Conservation (phyloP, 2,888 invertebrate species). For the Stenchaetothrips biformis region DNA sequence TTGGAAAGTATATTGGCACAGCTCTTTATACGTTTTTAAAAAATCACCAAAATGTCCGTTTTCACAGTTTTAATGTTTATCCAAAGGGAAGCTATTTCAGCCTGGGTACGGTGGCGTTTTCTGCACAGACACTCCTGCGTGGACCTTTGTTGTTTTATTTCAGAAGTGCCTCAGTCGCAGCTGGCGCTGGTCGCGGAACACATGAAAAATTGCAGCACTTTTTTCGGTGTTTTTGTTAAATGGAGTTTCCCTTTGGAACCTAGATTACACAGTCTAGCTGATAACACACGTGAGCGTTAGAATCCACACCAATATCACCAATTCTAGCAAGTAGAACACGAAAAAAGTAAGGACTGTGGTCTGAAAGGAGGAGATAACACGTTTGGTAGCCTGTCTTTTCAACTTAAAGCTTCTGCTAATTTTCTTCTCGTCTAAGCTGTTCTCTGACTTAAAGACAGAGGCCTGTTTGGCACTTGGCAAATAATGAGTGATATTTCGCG, state of each 20-base stretch:
- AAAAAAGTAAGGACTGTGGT: neutral
- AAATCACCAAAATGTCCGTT: no score
- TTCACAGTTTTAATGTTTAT: no score
- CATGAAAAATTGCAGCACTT: neutral
- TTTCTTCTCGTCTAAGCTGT: neutral
- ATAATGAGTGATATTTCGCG: no score
- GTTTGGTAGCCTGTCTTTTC: neutral
- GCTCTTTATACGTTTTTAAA: no score
- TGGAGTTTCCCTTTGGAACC: slow-evolving; percentile 34
- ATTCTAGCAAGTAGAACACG: neutral
- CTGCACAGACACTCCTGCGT: no score
- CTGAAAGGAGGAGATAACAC: no score
- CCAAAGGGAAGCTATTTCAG: slow-evolving; percentile 38
- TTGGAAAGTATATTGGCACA: no score
- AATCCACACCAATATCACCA: neutral
- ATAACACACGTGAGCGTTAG: neutral
- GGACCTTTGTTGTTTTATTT: no score
- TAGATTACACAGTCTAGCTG: neutral
- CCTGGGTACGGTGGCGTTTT: neutral
- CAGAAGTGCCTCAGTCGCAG: neutral
- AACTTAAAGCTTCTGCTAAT: neutral
- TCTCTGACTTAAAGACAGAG: no score
- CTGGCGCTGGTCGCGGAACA: neutral
- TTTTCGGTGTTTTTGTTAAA: slow-evolving; percentile 26
- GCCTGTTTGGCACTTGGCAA: no score